Percentiles rank a stretch among this genome's conserved stretches.
These are phyloP conservation scores for Gymnarchus niloticus DNA, from an alignment of 2,113 vertebrate species.

Conservation along the genomic window DNA sequence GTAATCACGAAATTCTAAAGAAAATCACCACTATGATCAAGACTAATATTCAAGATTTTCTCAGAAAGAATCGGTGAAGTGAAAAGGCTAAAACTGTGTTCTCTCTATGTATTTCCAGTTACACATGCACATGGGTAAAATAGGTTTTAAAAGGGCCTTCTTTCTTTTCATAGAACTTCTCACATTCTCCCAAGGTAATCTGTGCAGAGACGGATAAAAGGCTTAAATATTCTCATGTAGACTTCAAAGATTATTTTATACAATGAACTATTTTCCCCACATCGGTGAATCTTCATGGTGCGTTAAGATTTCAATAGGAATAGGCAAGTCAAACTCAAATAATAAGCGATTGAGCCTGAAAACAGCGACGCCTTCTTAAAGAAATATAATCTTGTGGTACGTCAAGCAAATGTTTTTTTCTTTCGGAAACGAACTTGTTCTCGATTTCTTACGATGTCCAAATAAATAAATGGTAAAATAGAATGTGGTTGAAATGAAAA, in stretches of 20 bases:
- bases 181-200: slow-evolving; percentile 79
- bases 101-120: slow-evolving; percentile 1
- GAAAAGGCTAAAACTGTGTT: neutral
- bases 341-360: slow-evolving; percentile 86
- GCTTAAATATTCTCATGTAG: slow-evolving; percentile 79
- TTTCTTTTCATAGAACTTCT: slow-evolving; percentile 77
- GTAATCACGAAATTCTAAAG: neutral
- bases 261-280: slow-evolving; percentile 92
- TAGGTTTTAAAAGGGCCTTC: slow-evolving; percentile 37
- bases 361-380: slow-evolving; percentile 82
- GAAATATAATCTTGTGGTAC: slow-evolving; percentile 84
- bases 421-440: slow-evolving; percentile 42
- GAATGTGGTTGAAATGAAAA: neutral
- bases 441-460: slow-evolving; percentile 56
- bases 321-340: slow-evolving; percentile 96
- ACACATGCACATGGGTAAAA: slow-evolving; percentile 4
- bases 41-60: neutral
- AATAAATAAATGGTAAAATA: slow-evolving; percentile 31
- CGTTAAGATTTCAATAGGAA: slow-evolving; percentile 99
- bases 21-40: neutral
- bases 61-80: neutral
- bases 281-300: slow-evolving; percentile 99
- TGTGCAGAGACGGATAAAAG: slow-evolving; percentile 81
- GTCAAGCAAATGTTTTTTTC: slow-evolving; percentile 63
- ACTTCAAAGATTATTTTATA: slow-evolving; percentile 90